These are phyloP conservation scores for Notodonta ziczac DNA, from an alignment of 2,888 invertebrate species.

Conservation along the genomic window DNA sequence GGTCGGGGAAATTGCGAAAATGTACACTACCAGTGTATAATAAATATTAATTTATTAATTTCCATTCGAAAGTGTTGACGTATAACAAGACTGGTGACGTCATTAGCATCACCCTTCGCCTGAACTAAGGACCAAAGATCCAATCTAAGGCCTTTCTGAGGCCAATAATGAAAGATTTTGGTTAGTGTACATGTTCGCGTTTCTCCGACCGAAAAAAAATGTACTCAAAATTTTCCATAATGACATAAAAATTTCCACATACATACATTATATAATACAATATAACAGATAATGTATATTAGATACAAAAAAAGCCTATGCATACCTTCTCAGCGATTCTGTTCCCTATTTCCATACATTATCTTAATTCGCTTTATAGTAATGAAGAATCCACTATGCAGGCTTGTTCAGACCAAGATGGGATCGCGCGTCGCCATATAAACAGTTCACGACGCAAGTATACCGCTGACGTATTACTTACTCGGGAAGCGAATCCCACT, in stretches of 20 bases:
- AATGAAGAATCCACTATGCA: neutral
- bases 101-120: no score
- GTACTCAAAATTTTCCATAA: conserved; percentile 46
- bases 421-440: neutral
- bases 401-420: neutral
- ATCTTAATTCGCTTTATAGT: conserved; percentile 6
- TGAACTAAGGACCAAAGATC: no score
- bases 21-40: conserved; percentile 16
- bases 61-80: no score
- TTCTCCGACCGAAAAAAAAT: conserved; percentile 38
- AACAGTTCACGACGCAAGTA: no score
- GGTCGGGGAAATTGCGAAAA: conserved; percentile 28
- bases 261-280: conserved; percentile 46
- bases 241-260: conserved; percentile 38
- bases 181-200: conserved; percentile 31
- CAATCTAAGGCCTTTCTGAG: no score
- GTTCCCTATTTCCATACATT: conserved; percentile 35
- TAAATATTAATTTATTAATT: no score
- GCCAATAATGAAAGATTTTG: no score
- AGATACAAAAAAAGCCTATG: conserved; percentile 45
- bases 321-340: conserved; percentile 26
- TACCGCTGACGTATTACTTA: no score
- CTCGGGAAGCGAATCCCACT: neutral
- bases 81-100: no score
- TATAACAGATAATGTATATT: conserved; percentile 40